Evolutionary conservation across 2,113 vertebrate genomes (phyloP), one percentile per base, ranked within the genome.

Genomic region (Taurulus bubalis): DNA sequence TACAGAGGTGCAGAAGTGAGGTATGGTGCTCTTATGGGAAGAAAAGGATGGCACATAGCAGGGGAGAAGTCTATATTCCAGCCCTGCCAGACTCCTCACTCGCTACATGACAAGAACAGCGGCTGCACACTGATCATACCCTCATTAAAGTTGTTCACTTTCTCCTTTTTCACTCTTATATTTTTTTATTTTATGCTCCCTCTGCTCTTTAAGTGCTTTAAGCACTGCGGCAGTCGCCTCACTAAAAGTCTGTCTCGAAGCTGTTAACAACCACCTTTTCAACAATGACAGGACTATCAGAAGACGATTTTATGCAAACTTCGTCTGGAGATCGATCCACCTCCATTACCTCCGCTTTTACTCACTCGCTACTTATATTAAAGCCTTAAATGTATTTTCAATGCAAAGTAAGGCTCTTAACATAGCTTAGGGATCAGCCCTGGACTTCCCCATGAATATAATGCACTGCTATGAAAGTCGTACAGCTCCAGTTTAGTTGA

Each of bases 101-200:
- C 34, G 14, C 68, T 63, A 66, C 59, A 62, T 24, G 63, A 79
- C 85, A 79, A 75, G 79, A 90, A 77, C 75, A 26, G 68, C 58
- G 59, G 83, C 82, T 74, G 75, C 81, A 89, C 86, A 81, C 77
- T 83, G 86, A 92, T 92, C 91, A 90, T 79, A 87, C 84, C 85
- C 83, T 72, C 87, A 90, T 92, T 92, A 84, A 82, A 84, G 80
- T 88, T 80, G 77, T 88, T 88, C 85, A 77, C 83, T 76, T 83
- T 89, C 83, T 79, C 85, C 80, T 68, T 86, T 75, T 87, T 85
- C 73, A 65, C 77, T 71, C 55, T 70, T 51, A 36, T 70, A 66
- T 78, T 69, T 45, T 66, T 82, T 76, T 34, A 34, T 32, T 42
- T 53, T 83, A 80, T 87, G 78, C 77, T 90, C 68, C 90, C 77